Conservation (phyloP, 2,113 vertebrate genomes). For the human region GRCh38 chr4:99146501-99147000, state of each 20-base stretch:
- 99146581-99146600: background rate
- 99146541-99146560: background rate
- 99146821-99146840: background rate
- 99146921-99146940: background rate
- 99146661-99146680: background rate
- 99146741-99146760: background rate
- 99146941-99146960: background rate
- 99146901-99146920: background rate
- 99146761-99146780: background rate
- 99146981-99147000: background rate
- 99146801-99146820: background rate
- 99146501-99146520: background rate
- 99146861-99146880: background rate
- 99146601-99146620: background rate
- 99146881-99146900: background rate
- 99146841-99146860: background rate
- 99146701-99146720: background rate
- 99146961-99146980: background rate
- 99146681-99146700: background rate
- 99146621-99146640: background rate
- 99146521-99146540: background rate
- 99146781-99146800: background rate
- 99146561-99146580: background rate
- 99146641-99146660: background rate
- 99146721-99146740: background rate